Base-by-base conservation (phyloP, 2,797 vertebrate species). In the Lutra lutra region DNA sequence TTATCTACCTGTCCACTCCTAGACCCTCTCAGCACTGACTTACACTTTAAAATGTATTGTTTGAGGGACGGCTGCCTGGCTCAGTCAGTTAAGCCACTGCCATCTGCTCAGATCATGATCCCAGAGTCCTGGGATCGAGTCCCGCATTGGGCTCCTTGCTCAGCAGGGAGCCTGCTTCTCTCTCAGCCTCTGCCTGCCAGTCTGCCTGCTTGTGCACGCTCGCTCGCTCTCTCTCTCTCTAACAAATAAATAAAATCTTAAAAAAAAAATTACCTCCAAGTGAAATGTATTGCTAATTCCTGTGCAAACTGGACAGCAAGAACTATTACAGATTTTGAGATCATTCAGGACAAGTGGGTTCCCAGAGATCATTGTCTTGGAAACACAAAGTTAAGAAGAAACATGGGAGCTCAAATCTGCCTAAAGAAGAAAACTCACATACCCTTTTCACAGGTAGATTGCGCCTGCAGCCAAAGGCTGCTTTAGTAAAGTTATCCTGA, bases 1-100 rank as follows among this genome's bases (percentile, higher is more conserved):
- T 96, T 51, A 80, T 89, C 79, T 97, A 60, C 83, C 83, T 78
- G 79, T 86, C 83, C 40, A 89, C 91, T 64, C 73, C 51, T 13
- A 27, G 43, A 75, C 60, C 51, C 64, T 48, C 78, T 93, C 86
- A 88, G 82, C 94, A 95, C 3, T 2, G 7, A 46, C 54, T 73
- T 82, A 27, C 40, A 40, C 64, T 96, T 91, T 79, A 27, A 94
- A 94, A 97, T 10, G 23, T n/a, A 89, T 17, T 82, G 32, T 51
- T 54, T 18, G 17, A 54, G 51, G 51, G 17, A 54, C 15, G 17
- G 17, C 51, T 54, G 51, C 51, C 1, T 54, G 17, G 5, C 15
- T 54, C 51, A 54, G 51, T 54, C 1, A 1, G 51, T 54, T 54
- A 54, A 54, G 51, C 17, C 51, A 54, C 51, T 54, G 15, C 51